phyloP scores from a whole-genome alignment of 1,140 invertebrate genomes.

The Limonius californicus region DNA sequence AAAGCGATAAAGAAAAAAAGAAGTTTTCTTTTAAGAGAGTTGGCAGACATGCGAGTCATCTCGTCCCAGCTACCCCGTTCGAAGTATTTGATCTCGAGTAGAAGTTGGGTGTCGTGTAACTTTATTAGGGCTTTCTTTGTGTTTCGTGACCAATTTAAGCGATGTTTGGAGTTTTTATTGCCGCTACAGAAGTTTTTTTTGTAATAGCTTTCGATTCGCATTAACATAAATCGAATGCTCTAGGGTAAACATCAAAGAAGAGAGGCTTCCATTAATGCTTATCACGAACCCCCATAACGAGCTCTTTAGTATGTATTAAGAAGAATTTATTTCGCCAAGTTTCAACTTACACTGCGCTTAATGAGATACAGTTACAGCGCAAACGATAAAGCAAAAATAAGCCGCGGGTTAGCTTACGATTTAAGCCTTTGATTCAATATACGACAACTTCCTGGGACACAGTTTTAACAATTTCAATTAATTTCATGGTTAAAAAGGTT shows the following conservation, averaged over 20 bases:
- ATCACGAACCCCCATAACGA: not conserved
- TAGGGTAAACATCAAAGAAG: not conserved
- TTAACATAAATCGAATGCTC: not conserved
- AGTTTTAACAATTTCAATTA: too few species aligned
- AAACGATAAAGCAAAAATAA: too few species aligned
- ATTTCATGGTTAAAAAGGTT: too few species aligned
- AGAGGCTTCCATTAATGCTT: not conserved
- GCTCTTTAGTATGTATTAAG: not conserved
- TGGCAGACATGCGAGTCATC: too few species aligned
- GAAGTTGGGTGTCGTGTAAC: not conserved
- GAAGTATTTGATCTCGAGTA: not conserved
- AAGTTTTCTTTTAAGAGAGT: too few species aligned
- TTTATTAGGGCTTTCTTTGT: not conserved
- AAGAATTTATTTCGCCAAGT: not conserved
- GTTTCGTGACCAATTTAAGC: conserved; percentile 1
- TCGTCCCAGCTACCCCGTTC: not conserved
- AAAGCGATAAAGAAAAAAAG: too few species aligned
- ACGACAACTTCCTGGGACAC: too few species aligned
- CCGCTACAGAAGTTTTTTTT: not conserved
- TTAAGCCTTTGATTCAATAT: too few species aligned
- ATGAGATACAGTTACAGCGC: too few species aligned
- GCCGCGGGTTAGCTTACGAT: too few species aligned
- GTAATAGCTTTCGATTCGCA: not conserved
- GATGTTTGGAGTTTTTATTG: not conserved
- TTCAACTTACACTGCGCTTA: too few species aligned